These are phyloP conservation scores for Asarcornis scutulata DNA, from an alignment of 2,113 vertebrate species.

Conservation along the genomic window DNA sequence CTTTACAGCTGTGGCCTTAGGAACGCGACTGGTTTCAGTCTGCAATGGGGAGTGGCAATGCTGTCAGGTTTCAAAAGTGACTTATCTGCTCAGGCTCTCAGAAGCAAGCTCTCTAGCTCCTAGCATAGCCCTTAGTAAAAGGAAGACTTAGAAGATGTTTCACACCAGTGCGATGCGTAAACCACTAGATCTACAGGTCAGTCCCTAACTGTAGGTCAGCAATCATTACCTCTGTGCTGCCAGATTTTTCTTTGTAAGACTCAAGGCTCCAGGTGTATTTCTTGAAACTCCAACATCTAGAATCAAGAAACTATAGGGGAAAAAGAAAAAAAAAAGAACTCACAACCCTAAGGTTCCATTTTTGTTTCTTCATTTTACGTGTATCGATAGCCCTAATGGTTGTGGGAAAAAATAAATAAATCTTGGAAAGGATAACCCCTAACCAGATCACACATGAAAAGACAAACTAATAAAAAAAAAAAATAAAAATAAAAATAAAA, in stretches of 20 bases:
- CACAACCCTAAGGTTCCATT: background rate
- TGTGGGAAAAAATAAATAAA: background rate
- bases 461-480: background rate
- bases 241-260: background rate
- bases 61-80: slow-evolving; percentile 48
- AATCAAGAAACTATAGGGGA: background rate
- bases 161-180: background rate
- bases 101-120: background rate
- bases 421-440: background rate
- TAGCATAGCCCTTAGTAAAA: accelerated
- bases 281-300: background rate
- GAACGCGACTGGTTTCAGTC: slow-evolving; percentile 45
- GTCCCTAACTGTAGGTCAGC: background rate
- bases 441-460: background rate
- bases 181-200: accelerated
- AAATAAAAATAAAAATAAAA: background rate
- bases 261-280: background rate
- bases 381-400: background rate
- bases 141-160: background rate
- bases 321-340: background rate
- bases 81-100: background rate
- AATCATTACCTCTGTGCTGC: background rate
- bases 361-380: background rate
- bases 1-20: slow-evolving; percentile 55
- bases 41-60: background rate